Evolutionary conservation across 2,888 invertebrate genomes (phyloP), one percentile per base, ranked within the genome.

Genomic region (Eristalis pertinax): DNA sequence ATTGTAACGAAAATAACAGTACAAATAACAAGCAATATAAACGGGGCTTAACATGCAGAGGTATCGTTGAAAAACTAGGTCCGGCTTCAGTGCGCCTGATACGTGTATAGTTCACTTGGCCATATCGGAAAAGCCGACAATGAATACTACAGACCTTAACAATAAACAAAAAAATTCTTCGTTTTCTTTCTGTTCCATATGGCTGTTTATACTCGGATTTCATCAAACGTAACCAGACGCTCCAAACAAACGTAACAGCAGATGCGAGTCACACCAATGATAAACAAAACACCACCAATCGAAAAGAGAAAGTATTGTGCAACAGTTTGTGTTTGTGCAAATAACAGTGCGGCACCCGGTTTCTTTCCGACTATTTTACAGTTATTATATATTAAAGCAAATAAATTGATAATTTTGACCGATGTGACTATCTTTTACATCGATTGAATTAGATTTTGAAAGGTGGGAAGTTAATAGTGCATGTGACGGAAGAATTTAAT

Each of bases 251-350:
- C 78, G 58, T 72, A 72, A 73, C 63, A 24, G 73, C 60, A 62
- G 60, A 73, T 60, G 24, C 24, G 43, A 60, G 58, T 62, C 65
- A 22, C 65, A 58, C 58, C 64, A 72, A 65, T 29, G 24, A 29
- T 67, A 60, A 72, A 43, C 77, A 70, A 63, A 62, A 64, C 58
- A 62, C 50, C 58, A 58, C 73, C 79, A 68, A 22, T 35, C 41
- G 58, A 65, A 67, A 75, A 75, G 81, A 81, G 81, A 81, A 81
- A 81, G 81, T 81, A 75, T 81, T 81, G 56, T 41, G 38, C 60
- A 81, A 81, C 69, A 15, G 22, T 24, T 60, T 65, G 32, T 65
- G 41, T 58, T 69, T 73, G 80, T 80, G 80, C 80, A 80, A 80
- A 80, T 74, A 80, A 67, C 68, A 67, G 73, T 73, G 70, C 38